A percentile compares a stretch with the other conserved stretches of the same genome.
Evolutionary conservation across 2,888 invertebrate species (phyloP).

Genomic region (Mimas tiliae): DNA sequence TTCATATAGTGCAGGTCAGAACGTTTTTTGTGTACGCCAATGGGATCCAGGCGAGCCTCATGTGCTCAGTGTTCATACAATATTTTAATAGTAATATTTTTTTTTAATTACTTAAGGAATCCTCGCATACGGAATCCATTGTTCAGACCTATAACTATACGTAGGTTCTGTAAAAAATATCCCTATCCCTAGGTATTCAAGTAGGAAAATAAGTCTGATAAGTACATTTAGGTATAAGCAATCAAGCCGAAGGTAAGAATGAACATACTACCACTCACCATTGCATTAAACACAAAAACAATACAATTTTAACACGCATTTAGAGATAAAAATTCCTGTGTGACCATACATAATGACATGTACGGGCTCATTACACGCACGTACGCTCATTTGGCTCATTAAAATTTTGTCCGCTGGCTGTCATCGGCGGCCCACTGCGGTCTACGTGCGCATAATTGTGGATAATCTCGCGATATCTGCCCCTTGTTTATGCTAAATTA

Average conservation of each 20-base stretch:
- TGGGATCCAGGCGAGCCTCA: too few species aligned
- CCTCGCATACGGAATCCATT: too few species aligned
- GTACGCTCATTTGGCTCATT: constrained; percentile 63
- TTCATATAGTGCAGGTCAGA: too few species aligned
- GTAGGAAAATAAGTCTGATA: too few species aligned
- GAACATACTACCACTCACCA: too few species aligned
- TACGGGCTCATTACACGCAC: constrained; percentile 55
- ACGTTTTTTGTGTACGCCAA: too few species aligned
- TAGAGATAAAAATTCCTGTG: constrained; percentile 39
- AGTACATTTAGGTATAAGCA: not conserved
- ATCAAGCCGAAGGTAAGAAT: not conserved
- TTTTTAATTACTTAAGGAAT: too few species aligned
- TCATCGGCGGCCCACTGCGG: constrained; percentile 54
- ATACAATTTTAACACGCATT: constrained; percentile 33
- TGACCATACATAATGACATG: constrained; percentile 53
- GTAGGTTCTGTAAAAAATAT: too few species aligned
- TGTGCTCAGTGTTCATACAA: too few species aligned
- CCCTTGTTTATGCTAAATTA: constrained; percentile 31
- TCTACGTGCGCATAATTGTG: constrained; percentile 47
- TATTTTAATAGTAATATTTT: too few species aligned
- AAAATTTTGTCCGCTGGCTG: constrained; percentile 63
- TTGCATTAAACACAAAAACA: constrained; percentile 30
- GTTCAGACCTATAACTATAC: too few species aligned
- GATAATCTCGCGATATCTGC: constrained; percentile 47
- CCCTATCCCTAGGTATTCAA: too few species aligned